Evolutionary conservation across 1,140 invertebrate genomes (phyloP).

Genomic region (Leucophenga varia): DNA sequence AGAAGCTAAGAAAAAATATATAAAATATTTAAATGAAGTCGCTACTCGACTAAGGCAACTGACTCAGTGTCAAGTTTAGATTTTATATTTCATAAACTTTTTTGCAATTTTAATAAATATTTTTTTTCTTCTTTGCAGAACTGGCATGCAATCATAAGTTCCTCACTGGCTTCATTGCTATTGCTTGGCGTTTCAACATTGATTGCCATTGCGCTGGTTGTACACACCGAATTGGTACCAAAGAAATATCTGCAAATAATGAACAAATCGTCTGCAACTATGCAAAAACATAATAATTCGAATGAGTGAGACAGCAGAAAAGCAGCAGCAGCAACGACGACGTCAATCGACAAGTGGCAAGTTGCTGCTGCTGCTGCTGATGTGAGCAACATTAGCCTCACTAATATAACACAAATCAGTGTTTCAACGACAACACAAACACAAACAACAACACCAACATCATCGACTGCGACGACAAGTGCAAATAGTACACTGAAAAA

Average conservation of each 20-base stretch:
- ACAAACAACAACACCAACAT: conserved; percentile 1
- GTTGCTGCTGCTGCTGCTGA: conserved; percentile 1
- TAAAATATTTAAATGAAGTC: too few relatives aligned
- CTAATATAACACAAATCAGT: conserved; percentile 43
- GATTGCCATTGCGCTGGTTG: conserved; percentile 51
- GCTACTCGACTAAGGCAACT: too few relatives aligned
- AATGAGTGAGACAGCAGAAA: conserved; percentile 1
- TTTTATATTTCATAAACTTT: too few relatives aligned
- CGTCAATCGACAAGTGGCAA: conserved; percentile 15
- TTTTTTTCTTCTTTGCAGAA: conserved; percentile 36
- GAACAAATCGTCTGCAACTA: conserved; percentile 19
- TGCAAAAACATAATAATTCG: too few relatives aligned
- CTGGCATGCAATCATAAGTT: conserved; percentile 55
- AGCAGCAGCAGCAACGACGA: conserved; percentile 19
- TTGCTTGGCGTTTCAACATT: conserved; percentile 52
- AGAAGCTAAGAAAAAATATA: too few relatives aligned
- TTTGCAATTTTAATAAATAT: too few relatives aligned
- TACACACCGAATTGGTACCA: conserved; percentile 54
- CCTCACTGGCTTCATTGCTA: conserved; percentile 49
- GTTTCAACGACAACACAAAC: conserved; percentile 6
- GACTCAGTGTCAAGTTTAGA: too few relatives aligned
- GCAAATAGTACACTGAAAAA: neutral
- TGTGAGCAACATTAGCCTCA: conserved; percentile 22
- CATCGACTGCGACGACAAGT: neutral
- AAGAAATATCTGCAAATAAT: conserved; percentile 50